These are phyloP conservation scores for Hirtodrosophila duncani DNA, from an alignment of 2,888 invertebrate species.

Conservation along the genomic window DNA sequence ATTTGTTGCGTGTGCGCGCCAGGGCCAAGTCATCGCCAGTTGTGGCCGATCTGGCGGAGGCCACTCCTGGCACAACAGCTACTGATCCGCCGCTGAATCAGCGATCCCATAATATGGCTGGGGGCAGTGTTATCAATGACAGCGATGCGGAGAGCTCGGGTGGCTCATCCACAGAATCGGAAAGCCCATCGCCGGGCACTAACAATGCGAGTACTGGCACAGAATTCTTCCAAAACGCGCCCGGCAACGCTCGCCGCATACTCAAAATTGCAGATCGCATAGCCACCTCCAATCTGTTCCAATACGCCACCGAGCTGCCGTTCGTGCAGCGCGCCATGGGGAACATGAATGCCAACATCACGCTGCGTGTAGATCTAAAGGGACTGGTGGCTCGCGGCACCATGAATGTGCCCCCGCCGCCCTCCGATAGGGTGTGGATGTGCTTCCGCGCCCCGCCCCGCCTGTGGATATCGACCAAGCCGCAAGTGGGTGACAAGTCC, in stretches of 20 bases:
- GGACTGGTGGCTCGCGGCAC: slow-evolving; percentile 84
- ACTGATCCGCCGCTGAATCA: slow-evolving; percentile 23
- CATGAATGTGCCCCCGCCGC: slow-evolving; percentile 87
- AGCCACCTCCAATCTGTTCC: slow-evolving; percentile 79
- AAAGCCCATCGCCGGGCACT: slow-evolving; percentile 55
- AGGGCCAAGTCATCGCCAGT: slow-evolving; percentile 41
- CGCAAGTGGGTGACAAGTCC: slow-evolving; percentile 85
- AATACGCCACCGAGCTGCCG: slow-evolving; percentile 81
- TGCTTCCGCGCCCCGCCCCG: slow-evolving; percentile 84
- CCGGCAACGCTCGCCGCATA: slow-evolving; percentile 76
- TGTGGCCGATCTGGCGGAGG: slow-evolving; percentile 4
- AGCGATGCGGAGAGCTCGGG: slow-evolving; percentile 78
- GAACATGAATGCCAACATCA: slow-evolving; percentile 86
- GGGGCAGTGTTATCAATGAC: slow-evolving; percentile 73
- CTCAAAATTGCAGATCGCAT: slow-evolving; percentile 78
- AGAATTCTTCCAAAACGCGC: slow-evolving; percentile 72
- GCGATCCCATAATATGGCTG: slow-evolving; percentile 23
- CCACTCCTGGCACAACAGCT: slow-evolving; percentile 2
- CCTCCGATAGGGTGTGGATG: slow-evolving; percentile 88
- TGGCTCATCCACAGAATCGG: slow-evolving; percentile 76
- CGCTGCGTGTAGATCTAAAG: slow-evolving; percentile 85
- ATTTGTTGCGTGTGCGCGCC: slow-evolving; percentile 78
- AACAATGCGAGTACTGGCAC: slow-evolving; percentile 32
- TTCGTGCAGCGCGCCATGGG: slow-evolving; percentile 87
- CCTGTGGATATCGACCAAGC: slow-evolving; percentile 84